These are phyloP conservation scores for Helarctos malayanus DNA, from an alignment of 2,797 vertebrate species.

Conservation along the genomic window DNA sequence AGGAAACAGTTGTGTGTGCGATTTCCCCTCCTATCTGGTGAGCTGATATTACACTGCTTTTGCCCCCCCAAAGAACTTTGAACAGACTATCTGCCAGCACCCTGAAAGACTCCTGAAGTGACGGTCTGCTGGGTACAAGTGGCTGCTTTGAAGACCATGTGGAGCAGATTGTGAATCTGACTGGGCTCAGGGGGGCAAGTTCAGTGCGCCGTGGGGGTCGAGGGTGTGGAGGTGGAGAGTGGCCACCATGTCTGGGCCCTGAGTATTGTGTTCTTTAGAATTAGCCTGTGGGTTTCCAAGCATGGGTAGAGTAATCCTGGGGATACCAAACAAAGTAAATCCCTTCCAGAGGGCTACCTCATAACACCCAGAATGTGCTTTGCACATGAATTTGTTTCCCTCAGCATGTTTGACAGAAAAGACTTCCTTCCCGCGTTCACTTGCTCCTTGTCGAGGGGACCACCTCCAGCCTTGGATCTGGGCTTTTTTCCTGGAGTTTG, in stretches of 20 bases:
- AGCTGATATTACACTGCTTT: neutral
- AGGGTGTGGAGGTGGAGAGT: no score
- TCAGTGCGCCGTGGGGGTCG: neutral
- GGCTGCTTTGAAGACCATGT: neutral
- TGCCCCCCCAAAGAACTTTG: neutral
- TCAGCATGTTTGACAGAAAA: neutral
- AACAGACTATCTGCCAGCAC: neutral
- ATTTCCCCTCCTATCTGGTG: neutral
- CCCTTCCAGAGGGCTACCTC: neutral
- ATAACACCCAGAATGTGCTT: neutral
- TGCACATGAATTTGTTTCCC: neutral
- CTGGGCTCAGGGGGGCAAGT: neutral
- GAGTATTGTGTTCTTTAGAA: neutral
- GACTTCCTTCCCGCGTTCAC: rapidly evolving
- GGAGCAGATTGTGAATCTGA: neutral
- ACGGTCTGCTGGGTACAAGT: no score
- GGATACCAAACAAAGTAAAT: neutral
- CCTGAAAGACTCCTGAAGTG: neutral
- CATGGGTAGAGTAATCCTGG: no score
- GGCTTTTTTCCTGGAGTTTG: neutral
- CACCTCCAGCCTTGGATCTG: neutral
- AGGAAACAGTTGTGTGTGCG: neutral
- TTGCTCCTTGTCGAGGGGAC: neutral
- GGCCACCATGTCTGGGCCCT: neutral
- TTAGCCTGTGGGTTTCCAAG: neutral